Evolutionary conservation across 2,888 invertebrate genomes (phyloP), one percentile per base, ranked within the genome.

Genomic region (Phalangium opilio): DNA sequence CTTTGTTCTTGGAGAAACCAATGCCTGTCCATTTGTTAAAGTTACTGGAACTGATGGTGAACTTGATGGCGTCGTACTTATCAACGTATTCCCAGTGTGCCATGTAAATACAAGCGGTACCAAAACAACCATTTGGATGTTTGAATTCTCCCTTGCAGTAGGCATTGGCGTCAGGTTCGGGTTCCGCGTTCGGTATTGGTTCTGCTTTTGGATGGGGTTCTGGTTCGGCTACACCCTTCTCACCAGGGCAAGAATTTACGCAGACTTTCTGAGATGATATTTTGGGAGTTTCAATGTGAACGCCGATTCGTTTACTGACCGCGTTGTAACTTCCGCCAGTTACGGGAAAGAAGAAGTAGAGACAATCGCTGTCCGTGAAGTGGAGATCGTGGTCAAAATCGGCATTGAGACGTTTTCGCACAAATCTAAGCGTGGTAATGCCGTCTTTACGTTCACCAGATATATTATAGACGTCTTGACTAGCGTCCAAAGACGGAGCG

Each of bases 21-120:
- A 90, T 83, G 1, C 89, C 90, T 0, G 89, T 89, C 90, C 90
- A 90, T 8, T 76, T 74, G 54, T 83, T 77, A 1, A 77, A 79
- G 57, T 85, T 74, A 34, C 74, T 78, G 0, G 86, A 86, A 39
- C 76, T 75, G 43, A 90, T 77, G 1, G 81, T 82, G 68, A 89
- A 90, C 41, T 73, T 70, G 52, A 90, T 77, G 47, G 79, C 77
- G 62, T 87, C 86, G 61, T 76, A 75, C 55, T 70, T 71, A 44
- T 71, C 71, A 41, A 69, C 63, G 59, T 84, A 83, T 61, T 81
- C 77, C 89, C 89, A 90, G 42, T 73, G 70, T 3, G 81, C 83
- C 48, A 75, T 75, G 64, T 85, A 89, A 59, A 85, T 81, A 64
- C 89, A 89, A 44, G 75, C 75, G 56, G 74, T 72, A 50, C 73